Conservation (phyloP, 2,888 invertebrate species). For the Cantharis nigra region DNA sequence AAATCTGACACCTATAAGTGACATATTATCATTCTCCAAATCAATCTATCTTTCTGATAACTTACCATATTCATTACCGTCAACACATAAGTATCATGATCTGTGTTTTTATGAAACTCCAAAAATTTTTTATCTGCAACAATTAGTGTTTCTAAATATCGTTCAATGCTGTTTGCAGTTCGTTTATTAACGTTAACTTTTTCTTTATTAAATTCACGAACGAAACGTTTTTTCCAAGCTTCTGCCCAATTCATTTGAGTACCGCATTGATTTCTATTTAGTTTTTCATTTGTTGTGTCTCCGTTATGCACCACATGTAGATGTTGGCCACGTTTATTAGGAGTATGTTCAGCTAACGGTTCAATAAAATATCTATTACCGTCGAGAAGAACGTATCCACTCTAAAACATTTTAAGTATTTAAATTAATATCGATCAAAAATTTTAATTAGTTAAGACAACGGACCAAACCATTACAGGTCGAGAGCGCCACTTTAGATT, state of each 20-base stretch:
- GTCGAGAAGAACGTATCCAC: slow-evolving; percentile 60
- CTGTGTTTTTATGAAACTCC: slow-evolving; percentile 65
- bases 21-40: neutral
- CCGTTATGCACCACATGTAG: slow-evolving; percentile 61
- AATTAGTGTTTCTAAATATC: slow-evolving; percentile 65
- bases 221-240: slow-evolving; percentile 48
- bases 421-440: neutral
- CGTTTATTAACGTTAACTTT: slow-evolving; percentile 33
- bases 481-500: slow-evolving; percentile 59
- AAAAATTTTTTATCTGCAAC: slow-evolving; percentile 72
- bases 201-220: slow-evolving; percentile 19
- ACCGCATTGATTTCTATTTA: slow-evolving; percentile 34
- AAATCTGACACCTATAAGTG: slow-evolving; percentile 53
- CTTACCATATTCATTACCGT: slow-evolving; percentile 72
- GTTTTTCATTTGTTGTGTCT: neutral
- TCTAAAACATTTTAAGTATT: slow-evolving; percentile 46
- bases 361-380: slow-evolving; percentile 64
- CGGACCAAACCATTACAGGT: slow-evolving; percentile 57
- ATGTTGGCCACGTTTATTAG: slow-evolving; percentile 58
- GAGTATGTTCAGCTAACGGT: slow-evolving; percentile 59
- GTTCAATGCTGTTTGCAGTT: slow-evolving; percentile 51
- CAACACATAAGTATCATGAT: slow-evolving; percentile 67
- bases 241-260: slow-evolving; percentile 49
- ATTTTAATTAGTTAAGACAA: neutral
- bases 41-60: slow-evolving; percentile 3